A percentile compares a stretch with the other conserved stretches of the same genome.
These are phyloP conservation scores for Ranitomeya variabilis DNA, from an alignment of 2,113 vertebrate species.

Conservation along the genomic window DNA sequence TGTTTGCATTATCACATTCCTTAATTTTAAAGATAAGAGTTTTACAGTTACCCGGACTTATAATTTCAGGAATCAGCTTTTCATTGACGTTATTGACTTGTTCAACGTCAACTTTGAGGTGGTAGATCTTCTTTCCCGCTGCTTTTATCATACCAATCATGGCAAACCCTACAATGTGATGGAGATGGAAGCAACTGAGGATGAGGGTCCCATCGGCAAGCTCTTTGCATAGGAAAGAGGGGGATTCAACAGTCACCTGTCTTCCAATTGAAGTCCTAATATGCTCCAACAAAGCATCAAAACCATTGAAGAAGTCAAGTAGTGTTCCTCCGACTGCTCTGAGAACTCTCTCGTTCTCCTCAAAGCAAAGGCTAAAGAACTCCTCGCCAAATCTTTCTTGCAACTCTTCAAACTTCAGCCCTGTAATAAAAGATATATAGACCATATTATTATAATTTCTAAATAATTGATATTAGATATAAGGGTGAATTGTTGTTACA, in stretches of 20 bases:
- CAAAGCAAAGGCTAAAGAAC: slow-evolving; percentile 94
- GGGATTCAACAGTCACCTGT: slow-evolving; percentile 87
- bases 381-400: slow-evolving; percentile 93
- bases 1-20: slow-evolving; percentile 72
- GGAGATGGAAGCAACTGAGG: slow-evolving; percentile 93
- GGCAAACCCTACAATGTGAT: slow-evolving; percentile 87
- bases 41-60: slow-evolving; percentile 77
- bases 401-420: slow-evolving; percentile 89
- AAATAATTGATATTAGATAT: slow-evolving; percentile 46
- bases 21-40: slow-evolving; percentile 88
- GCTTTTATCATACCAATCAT: slow-evolving; percentile 94
- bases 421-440: slow-evolving; percentile 66
- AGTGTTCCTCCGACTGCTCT: slow-evolving; percentile 91
- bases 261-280: slow-evolving; percentile 94
- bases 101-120: slow-evolving; percentile 86
- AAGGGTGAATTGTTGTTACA: no score
- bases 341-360: slow-evolving; percentile 95
- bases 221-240: slow-evolving; percentile 97
- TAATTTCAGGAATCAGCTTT: slow-evolving; percentile 77
- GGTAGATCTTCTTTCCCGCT: slow-evolving; percentile 90
- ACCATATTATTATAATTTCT: slow-evolving; percentile 48
- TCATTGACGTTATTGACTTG: slow-evolving; percentile 74
- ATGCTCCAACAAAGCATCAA: slow-evolving; percentile 95
- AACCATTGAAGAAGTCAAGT: slow-evolving; percentile 98
- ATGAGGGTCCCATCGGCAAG: slow-evolving; percentile 79